Evolutionary conservation across 2,888 invertebrate genomes (phyloP).

Genomic region (Pachliopta kotzebuea): DNA sequence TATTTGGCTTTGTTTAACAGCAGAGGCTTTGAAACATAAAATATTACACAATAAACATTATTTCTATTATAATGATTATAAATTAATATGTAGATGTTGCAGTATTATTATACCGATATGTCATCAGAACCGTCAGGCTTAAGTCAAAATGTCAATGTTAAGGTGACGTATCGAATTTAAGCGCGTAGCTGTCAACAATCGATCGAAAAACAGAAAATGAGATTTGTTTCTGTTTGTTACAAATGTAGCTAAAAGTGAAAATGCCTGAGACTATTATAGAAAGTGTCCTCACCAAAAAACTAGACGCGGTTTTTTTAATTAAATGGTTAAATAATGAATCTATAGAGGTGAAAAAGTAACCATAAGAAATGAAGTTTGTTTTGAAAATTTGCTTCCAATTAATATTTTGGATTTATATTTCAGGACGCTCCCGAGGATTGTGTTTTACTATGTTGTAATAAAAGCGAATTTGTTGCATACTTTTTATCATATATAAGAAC

Average conservation of each 20-base stretch:
- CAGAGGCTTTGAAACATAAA: no score
- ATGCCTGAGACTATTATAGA: constrained; percentile 75
- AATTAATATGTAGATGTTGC: not conserved
- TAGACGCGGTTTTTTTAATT: constrained; percentile 56
- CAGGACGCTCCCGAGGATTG: constrained; percentile 65
- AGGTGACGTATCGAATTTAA: constrained; percentile 30
- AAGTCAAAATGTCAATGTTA: constrained; percentile 29
- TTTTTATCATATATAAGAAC: constrained; percentile 78
- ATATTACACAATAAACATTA: no score
- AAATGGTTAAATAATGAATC: constrained; percentile 70
- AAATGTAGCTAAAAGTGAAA: constrained; percentile 39
- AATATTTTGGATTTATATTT: constrained; percentile 37
- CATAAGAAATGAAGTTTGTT: constrained; percentile 38
- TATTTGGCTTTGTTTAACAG: no score
- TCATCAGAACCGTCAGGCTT: not conserved
- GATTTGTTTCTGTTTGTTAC: constrained; percentile 33
- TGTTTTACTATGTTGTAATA: constrained; percentile 59
- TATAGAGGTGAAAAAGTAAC: constrained; percentile 64
- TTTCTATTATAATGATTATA: not conserved
- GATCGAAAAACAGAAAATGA: constrained; percentile 36
- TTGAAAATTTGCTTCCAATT: constrained; percentile 10
- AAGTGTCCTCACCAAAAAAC: constrained; percentile 66
- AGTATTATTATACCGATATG: not conserved
- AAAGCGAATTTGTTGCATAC: constrained; percentile 78
- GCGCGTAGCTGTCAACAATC: constrained; percentile 39